A percentile compares a stretch with the other conserved stretches of the same genome.
phyloP scores from a whole-genome alignment of 37 sponge, comb jelly and placozoan genomes.

The Ianthella basta region DNA sequence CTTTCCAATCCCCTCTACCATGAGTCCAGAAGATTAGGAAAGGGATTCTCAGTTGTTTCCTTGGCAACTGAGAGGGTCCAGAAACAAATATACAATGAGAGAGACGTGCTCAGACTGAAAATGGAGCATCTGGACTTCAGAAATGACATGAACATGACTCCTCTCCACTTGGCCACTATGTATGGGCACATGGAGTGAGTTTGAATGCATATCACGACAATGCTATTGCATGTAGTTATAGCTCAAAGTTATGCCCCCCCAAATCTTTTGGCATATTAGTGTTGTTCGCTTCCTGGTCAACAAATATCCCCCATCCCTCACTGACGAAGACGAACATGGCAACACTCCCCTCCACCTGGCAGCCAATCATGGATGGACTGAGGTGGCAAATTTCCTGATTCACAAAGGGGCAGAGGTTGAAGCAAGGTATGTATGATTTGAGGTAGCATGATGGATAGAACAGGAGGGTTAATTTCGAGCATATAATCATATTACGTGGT shows the following conservation, averaged over 20 bases:
- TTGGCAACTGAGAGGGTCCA: too few relatives aligned
- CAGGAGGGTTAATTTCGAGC: too few relatives aligned
- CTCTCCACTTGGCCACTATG: conserved; percentile 79
- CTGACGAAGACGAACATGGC: neutral
- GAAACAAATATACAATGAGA: neutral
- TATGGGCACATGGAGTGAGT: conserved; percentile 72
- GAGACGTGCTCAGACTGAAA: neutral
- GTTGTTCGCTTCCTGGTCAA: neutral
- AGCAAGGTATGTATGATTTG: conserved; percentile 49
- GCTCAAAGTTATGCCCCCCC: too few relatives aligned
- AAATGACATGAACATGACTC: conserved; percentile 84
- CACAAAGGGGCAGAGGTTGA: conserved; percentile 70
- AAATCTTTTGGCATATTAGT: too few relatives aligned
- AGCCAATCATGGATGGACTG: conserved; percentile 71
- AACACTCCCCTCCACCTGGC: conserved; percentile 46
- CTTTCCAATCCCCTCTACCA: too few relatives aligned
- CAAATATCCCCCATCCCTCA: neutral
- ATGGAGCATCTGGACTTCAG: conserved; percentile 5
- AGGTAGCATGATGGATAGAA: too few relatives aligned
- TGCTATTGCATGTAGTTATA: too few relatives aligned
- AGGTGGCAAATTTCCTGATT: conserved; percentile 61
- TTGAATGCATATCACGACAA: neutral
- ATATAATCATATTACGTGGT: too few relatives aligned
- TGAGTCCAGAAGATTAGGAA: too few relatives aligned
- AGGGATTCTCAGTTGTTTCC: too few relatives aligned